Percentiles rank a stretch among this genome's conserved stretches.
These are phyloP conservation scores for Tenodera sinensis DNA, from an alignment of 2,888 invertebrate species.

Conservation along the genomic window DNA sequence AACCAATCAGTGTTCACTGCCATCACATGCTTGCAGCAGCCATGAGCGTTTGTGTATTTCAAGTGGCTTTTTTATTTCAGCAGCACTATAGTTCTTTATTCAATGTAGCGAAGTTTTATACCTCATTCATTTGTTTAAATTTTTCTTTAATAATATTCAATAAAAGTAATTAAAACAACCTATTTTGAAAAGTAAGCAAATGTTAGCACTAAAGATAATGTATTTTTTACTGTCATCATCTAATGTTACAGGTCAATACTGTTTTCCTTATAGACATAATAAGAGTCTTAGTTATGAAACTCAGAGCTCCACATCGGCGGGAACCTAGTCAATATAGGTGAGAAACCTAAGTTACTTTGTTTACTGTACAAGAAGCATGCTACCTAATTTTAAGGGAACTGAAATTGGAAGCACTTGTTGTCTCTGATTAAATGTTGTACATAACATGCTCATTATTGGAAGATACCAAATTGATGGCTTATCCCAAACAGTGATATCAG, in stretches of 20 bases:
- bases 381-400: no score
- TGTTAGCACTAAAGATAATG: background rate
- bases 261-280: constrained; percentile 42
- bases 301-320: constrained; percentile 44
- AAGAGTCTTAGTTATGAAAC: constrained; percentile 43
- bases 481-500: no score
- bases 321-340: constrained; percentile 50
- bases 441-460: no score
- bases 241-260: constrained; percentile 36
- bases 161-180: background rate
- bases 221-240: background rate
- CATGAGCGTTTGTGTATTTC: no score
- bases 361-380: no score
- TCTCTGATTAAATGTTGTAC: no score
- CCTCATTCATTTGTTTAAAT: background rate
- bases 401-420: no score
- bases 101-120: background rate
- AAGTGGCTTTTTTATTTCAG: no score
- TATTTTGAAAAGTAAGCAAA: background rate
- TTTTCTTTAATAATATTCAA: background rate
- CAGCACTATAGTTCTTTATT: no score
- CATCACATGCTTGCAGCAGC: no score
- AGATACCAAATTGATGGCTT: no score
- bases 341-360: background rate
- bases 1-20: no score